Evolutionary conservation across 2,888 invertebrate species (phyloP), one percentile per base, ranked within the genome.

Genomic region (Chymomyza caudatula): DNA sequence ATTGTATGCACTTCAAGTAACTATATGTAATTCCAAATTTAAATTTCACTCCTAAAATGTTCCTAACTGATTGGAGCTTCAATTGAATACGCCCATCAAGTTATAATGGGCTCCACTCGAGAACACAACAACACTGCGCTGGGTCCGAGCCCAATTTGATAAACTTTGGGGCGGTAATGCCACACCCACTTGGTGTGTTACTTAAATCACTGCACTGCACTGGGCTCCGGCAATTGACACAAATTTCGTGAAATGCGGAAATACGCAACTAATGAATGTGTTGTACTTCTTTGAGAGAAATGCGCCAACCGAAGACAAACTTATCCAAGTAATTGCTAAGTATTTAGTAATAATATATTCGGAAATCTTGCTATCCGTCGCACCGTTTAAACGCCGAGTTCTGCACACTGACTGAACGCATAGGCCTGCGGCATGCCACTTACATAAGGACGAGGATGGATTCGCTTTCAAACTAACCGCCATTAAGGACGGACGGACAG

Each of bases 221-320:
- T 20, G 13, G 65, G 73, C 22, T 55, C 44, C 22, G 85, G 73
- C 86, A 86, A 86, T 86, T 80, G 80, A 86, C 80, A 80, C 80
- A 84, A 84, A 81, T 80, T 84, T 67, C 74, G 86, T 58, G 70
- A 56, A 80, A 80, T 85, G 80, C 84, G 86, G 73, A 80, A 86
- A 78, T 69, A 84, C 80, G 85, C 84, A 81, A 77, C 67, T 58
- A 72, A 79, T 57, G 65, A 37, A 37, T 37, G 29, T 37, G 8
- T 37, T 37, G 29, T 37, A 37, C 29, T 69, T 57, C 25, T 63
- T 74, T 55, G 55, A 65, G 52, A 63, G 63, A 20, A 52, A n/a
- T 17, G 22, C 22, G 15, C 19, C n/a, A 52, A 5, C 13, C 52
- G 5, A 52, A 19, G 11, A 2, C 8, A 11, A 37, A 37, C 29